Evolutionary conservation across 1,140 invertebrate genomes (phyloP).

Genomic region (Phymastichus coffea): DNA sequence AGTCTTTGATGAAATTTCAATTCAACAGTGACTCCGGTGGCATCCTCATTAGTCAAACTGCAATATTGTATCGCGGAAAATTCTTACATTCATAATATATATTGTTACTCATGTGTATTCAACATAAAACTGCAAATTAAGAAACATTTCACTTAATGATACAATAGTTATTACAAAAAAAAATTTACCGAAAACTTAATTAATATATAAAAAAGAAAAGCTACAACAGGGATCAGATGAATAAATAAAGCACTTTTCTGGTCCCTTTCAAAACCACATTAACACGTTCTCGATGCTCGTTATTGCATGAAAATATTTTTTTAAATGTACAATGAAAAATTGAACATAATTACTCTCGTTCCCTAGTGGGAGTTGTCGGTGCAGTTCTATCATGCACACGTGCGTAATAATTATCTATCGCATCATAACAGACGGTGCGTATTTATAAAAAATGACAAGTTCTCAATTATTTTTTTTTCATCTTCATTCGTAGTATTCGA

Average conservation of each 20-base stretch:
- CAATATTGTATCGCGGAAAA: constrained; percentile 19
- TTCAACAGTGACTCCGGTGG: constrained; percentile 28
- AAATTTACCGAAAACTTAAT: too few relatives aligned
- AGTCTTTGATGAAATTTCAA: constrained; percentile 25
- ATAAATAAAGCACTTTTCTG: constrained; percentile 22
- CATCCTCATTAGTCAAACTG: constrained; percentile 22
- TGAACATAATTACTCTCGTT: constrained; percentile 9
- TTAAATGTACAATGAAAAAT: constrained; percentile 29
- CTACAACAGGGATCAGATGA: constrained; percentile 14
- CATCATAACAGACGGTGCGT: constrained; percentile 19
- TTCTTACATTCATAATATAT: too few relatives aligned
- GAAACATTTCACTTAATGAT: too few relatives aligned
- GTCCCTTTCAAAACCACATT: constrained; percentile 24
- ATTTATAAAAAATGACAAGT: constrained; percentile 21
- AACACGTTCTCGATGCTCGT: constrained; percentile 13
- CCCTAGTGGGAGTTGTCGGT: constrained; percentile 10
- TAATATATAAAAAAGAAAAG: too few relatives aligned
- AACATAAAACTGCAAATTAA: too few relatives aligned
- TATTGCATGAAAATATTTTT: constrained; percentile 22
- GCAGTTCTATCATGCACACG: constrained; percentile 12
- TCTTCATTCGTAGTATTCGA: background rate
- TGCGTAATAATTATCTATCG: constrained; percentile 5
- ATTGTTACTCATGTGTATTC: too few relatives aligned
- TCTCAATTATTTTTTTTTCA: constrained; percentile 15
- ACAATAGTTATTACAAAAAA: too few relatives aligned